Conservation (phyloP, 2,888 invertebrate species). For the Drosophila kanekoi region DNA sequence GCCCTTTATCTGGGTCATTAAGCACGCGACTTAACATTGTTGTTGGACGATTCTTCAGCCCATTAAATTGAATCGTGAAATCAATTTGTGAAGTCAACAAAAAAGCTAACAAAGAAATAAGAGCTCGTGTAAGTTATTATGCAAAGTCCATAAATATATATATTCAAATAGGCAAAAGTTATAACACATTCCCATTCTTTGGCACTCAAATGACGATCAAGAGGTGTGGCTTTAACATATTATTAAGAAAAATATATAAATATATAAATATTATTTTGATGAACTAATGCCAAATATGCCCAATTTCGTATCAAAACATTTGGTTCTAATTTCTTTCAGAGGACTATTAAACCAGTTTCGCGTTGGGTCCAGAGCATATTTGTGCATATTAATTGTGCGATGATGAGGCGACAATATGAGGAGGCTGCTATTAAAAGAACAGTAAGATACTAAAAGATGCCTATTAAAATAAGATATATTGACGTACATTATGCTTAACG, state of each 20-base stretch:
- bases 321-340: constrained; percentile 1
- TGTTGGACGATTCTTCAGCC: background rate
- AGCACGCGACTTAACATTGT: constrained; percentile 2
- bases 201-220: background rate
- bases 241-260: background rate
- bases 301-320: constrained; percentile 2
- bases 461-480: constrained; percentile 15
- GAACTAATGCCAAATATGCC: background rate
- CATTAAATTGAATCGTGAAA: constrained; percentile 6
- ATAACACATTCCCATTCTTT: constrained; percentile 9
- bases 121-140: background rate
- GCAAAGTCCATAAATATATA: background rate
- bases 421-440: constrained; percentile 21
- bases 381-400: constrained; percentile 17
- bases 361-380: constrained; percentile 9
- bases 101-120: too few relatives aligned
- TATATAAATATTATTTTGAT: constrained; percentile 11
- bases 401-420: background rate
- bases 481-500: constrained; percentile 36
- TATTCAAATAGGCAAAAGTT: constrained; percentile 5
- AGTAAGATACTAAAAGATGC: constrained; percentile 36
- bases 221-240: constrained; percentile 24
- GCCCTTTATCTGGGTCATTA: constrained; percentile 1
- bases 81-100: too few relatives aligned
- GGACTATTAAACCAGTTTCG: too few relatives aligned